These are phyloP conservation scores for Saccostrea cuccullata DNA, from an alignment of 1,140 invertebrate species.

Conservation along the genomic window DNA sequence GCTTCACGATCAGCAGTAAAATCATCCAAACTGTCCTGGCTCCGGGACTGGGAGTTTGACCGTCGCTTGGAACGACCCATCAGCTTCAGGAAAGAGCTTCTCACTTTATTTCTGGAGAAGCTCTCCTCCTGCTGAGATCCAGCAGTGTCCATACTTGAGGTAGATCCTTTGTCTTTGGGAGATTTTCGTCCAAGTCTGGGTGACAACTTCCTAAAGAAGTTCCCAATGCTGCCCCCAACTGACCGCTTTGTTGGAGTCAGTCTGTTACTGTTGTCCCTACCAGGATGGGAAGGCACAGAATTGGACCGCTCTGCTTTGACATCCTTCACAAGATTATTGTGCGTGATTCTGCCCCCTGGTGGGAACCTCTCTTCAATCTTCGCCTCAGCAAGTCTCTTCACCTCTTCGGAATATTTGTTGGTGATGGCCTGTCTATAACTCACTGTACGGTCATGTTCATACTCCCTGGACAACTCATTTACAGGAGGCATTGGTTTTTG, in stretches of 20 bases:
- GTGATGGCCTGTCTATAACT: constrained; percentile 63
- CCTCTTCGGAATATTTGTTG: constrained; percentile 61
- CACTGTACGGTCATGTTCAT: constrained; percentile 62
- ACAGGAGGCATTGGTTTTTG: constrained; percentile 36
- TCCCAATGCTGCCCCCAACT: constrained; percentile 67
- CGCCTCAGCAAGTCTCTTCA: constrained; percentile 54
- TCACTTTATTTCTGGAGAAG: constrained; percentile 64
- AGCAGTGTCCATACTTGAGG: constrained; percentile 47
- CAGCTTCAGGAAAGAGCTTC: constrained; percentile 68
- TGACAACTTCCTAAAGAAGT: constrained; percentile 69
- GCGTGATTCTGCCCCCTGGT: constrained; percentile 21
- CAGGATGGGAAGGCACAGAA: constrained; percentile 53
- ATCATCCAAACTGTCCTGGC: constrained; percentile 37
- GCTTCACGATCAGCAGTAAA: neutral
- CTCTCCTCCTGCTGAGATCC: constrained; percentile 38
- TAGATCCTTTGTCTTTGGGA: constrained; percentile 54
- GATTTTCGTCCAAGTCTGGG: constrained; percentile 62
- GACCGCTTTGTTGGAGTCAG: constrained; percentile 66
- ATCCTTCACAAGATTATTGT: constrained; percentile 41
- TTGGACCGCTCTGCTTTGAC: constrained; percentile 55
- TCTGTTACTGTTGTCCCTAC: constrained; percentile 43
- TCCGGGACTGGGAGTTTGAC: constrained; percentile 42
- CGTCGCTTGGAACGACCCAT: constrained; percentile 60
- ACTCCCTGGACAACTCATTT: constrained; percentile 53
- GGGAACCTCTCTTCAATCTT: constrained; percentile 52